These are phyloP conservation scores for Tillus elongatus DNA, from an alignment of 2,888 invertebrate species.

Conservation along the genomic window DNA sequence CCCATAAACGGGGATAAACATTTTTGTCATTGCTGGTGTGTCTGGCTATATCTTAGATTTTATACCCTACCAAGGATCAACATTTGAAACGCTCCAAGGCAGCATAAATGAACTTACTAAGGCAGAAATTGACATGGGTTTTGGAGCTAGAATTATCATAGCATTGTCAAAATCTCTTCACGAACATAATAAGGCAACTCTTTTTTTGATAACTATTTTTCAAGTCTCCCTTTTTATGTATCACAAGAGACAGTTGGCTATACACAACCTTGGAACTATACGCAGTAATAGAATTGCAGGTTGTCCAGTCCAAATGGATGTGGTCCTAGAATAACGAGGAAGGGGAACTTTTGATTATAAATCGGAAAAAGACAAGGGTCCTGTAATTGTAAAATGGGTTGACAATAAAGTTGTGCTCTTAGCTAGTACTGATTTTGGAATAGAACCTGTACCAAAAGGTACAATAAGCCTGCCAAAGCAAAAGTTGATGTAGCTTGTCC, in stretches of 20 bases:
- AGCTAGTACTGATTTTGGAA: constrained; percentile 16
- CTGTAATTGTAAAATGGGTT: constrained; percentile 17
- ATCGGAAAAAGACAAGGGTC: not conserved
- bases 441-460: constrained; percentile 12
- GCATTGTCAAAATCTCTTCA: constrained; percentile 13
- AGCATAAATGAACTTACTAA: no score
- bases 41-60: constrained; percentile 13
- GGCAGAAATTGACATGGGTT: no score
- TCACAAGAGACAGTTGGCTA: no score
- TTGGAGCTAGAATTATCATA: constrained; percentile 15
- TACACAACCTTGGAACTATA: constrained; percentile 9
- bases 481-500: constrained; percentile 14
- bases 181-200: constrained; percentile 10
- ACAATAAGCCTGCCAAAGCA: constrained; percentile 10
- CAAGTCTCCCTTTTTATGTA: constrained; percentile 10
- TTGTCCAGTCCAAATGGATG: constrained; percentile 8
- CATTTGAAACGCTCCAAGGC: constrained; percentile 11
- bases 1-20: constrained; percentile 14
- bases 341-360: constrained; percentile 10
- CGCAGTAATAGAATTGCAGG: constrained; percentile 9
- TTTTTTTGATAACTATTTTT: constrained; percentile 15
- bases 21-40: constrained; percentile 13
- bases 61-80: constrained; percentile 14
- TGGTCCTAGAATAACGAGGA: constrained; percentile 5
- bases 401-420: constrained; percentile 18